Base-by-base conservation (phyloP, 1,140 invertebrate genomes). In the Apis cerana region DNA sequence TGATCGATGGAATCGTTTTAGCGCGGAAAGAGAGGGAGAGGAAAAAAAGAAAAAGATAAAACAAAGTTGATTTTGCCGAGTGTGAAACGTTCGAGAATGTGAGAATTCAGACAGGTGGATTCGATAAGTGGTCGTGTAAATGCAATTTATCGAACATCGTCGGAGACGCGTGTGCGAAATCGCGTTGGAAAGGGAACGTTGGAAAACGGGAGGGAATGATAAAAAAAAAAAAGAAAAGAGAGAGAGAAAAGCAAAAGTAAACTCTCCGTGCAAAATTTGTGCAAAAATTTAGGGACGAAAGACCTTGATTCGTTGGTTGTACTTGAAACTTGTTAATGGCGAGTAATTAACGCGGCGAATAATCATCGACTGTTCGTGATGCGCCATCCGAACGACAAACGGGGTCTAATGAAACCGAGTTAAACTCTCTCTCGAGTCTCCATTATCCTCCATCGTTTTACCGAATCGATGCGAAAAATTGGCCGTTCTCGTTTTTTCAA, bases 321-420 rank as follows among this genome's bases (percentile, higher is more conserved):
- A 33, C n/a, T 54, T 23, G 65, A 43, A 64, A 59, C 65, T 64
- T 68, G 75, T 69, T 70, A 82, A 82, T 56, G 27, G 7, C 50
- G 13, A 43, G 56, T 70, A 82, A 82, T 82, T 82, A 78, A 65
- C 75, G 43, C 19, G 71, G 43, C 21, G 72, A 59, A 68, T 75
- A 75, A 81, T 75, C 65, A 50, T 19, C 71, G 64, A 17, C 23
- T n/a, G 76, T 59, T 78, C 76, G 56, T n/a, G 48, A 75, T 65
- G 70, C 78, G 61, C 59, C 48, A 13, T n/a, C 52, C 21, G 27
- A 11, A 19, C 17, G 59, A 81, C 52, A 65, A 65, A 75, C 4
- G 33, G 59, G 12, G 9, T 23, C 56, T 27, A 75, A 71, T 59
- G 54, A 62, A 70, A 62, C 48, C 12, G 13, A 79, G 64, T 61